These are phyloP conservation scores for Scolanthus callimorphus DNA, from an alignment of 92 coral and sea anemone genomes.

Conservation along the genomic window DNA sequence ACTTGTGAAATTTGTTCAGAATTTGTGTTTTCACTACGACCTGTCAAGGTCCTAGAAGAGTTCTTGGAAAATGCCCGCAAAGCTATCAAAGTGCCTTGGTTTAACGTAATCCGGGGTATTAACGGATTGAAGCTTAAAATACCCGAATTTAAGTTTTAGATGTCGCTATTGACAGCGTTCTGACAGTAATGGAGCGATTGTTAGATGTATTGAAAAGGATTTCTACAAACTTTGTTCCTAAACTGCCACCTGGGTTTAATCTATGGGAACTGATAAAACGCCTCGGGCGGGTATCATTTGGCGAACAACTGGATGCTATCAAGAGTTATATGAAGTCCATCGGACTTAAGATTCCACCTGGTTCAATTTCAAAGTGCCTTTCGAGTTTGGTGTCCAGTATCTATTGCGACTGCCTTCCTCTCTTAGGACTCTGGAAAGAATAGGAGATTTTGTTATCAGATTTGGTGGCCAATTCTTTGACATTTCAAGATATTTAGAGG, in stretches of 20 bases:
- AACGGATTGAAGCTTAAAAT: background rate
- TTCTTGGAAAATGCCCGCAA: slow-evolving; percentile 12
- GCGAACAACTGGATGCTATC: background rate
- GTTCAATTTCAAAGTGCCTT: slow-evolving; percentile 70
- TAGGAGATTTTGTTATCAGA: slow-evolving; percentile 38
- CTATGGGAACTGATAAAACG: background rate
- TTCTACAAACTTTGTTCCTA: background rate
- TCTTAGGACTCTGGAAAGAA: slow-evolving; percentile 41
- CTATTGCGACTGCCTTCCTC: slow-evolving; percentile 30
- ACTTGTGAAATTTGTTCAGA: slow-evolving; percentile 32
- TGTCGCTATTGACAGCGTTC: background rate
- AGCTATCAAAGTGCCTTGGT: slow-evolving; percentile 2
- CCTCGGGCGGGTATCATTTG: background rate
- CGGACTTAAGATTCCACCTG: slow-evolving; percentile 28
- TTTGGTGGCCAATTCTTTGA: slow-evolving; percentile 64
- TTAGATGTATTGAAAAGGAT: background rate
- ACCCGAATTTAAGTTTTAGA: background rate
- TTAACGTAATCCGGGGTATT: background rate
- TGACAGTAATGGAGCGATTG: background rate
- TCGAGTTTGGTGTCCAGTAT: slow-evolving; percentile 45
- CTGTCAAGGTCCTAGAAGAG: slow-evolving; percentile 23
- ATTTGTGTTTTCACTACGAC: slow-evolving; percentile 24
- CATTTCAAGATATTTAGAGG: slow-evolving; percentile 54
- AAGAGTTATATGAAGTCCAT: background rate
- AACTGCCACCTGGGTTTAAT: background rate